Percentiles rank a stretch among this genome's conserved stretches.
Conservation (phyloP, 2,888 invertebrate genomes). For the Epistrophe grossulariae region DNA sequence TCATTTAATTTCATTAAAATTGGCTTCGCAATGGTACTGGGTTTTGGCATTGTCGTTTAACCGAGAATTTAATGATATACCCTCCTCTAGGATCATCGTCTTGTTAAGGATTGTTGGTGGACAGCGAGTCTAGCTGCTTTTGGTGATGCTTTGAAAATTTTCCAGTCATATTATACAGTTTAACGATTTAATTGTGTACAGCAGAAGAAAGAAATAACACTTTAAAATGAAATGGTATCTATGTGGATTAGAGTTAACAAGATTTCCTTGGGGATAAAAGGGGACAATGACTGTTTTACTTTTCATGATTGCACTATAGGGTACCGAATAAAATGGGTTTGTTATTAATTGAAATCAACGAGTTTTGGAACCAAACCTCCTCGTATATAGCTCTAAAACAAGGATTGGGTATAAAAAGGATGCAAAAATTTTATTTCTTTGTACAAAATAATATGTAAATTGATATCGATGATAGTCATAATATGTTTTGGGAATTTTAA, state of each 20-base stretch:
- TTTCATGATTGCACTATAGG: constrained; percentile 36
- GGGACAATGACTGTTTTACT: constrained; percentile 42
- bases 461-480: too few species aligned
- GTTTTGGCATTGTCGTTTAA: constrained; percentile 61
- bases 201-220: constrained; percentile 9
- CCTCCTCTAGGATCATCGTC: constrained; percentile 33
- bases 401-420: not conserved
- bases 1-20: constrained; percentile 76
- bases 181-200: constrained; percentile 66
- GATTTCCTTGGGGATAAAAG: constrained; percentile 50
- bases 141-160: constrained; percentile 46
- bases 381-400: not conserved
- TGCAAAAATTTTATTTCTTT: not conserved
- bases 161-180: constrained; percentile 60
- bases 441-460: not conserved
- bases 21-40: constrained; percentile 66
- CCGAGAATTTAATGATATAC: constrained; percentile 61
- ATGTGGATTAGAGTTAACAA: constrained; percentile 63
- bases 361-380: not conserved
- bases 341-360: constrained; percentile 49
- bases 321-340: constrained; percentile 29
- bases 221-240: constrained; percentile 40
- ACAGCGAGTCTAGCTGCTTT: constrained; percentile 41
- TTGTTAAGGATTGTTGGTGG: constrained; percentile 28
- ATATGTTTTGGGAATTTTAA: too few species aligned